Evolutionary conservation across 2,888 invertebrate genomes (phyloP).

Genomic region (Xanthorhoe designata): DNA sequence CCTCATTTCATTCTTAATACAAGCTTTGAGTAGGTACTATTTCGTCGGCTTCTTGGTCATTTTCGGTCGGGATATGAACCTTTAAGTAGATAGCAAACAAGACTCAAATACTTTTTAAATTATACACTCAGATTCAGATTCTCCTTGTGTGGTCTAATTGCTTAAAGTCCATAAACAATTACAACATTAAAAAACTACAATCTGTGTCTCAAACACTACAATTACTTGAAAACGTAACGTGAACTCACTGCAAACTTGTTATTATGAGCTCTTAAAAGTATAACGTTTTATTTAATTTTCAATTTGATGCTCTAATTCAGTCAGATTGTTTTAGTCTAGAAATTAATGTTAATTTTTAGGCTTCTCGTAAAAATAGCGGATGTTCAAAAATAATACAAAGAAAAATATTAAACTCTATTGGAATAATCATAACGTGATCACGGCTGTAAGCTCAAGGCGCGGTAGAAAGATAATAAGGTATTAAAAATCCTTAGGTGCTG

Average conservation of each 20-base stretch:
- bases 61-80: neutral
- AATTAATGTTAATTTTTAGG: constrained; percentile 22
- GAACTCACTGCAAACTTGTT: constrained; percentile 39
- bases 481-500: too few relatives aligned
- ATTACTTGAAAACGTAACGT: constrained; percentile 41
- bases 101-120: neutral
- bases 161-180: constrained; percentile 40
- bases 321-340: constrained; percentile 26
- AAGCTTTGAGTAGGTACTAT: too few relatives aligned
- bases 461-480: too few relatives aligned
- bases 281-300: constrained; percentile 36
- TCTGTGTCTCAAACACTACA: constrained; percentile 36
- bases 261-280: constrained; percentile 44
- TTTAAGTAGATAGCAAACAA: neutral
- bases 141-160: constrained; percentile 44
- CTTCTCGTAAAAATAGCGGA: neutral
- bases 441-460: too few relatives aligned
- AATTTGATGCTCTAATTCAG: constrained; percentile 39
- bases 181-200: constrained; percentile 34
- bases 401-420: too few relatives aligned
- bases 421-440: too few relatives aligned
- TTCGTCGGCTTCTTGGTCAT: too few relatives aligned
- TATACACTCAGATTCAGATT: neutral
- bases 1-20: too few relatives aligned
- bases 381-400: neutral